phyloP scores from a whole-genome alignment of 1,140 invertebrate species.

The Euglossa dilemma region DNA sequence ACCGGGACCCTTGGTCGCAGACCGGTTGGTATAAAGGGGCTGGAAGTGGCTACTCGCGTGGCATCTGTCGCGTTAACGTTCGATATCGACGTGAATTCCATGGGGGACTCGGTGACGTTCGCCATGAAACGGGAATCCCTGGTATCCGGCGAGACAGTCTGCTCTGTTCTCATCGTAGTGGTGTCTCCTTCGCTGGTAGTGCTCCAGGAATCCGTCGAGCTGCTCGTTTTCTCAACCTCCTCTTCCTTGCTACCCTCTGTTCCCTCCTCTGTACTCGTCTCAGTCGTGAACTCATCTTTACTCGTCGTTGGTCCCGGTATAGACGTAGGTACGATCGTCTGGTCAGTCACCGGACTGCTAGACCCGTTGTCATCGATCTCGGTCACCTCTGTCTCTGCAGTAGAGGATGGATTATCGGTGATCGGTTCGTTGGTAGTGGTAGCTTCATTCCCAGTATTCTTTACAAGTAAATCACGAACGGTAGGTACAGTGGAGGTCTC shows the following conservation, averaged over 20 bases:
- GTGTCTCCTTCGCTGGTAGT: not conserved
- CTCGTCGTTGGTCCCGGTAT: too few species aligned
- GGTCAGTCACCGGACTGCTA: not conserved
- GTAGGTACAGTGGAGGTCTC: conserved; percentile 1
- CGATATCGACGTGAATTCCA: not conserved
- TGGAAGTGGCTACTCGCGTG: not conserved
- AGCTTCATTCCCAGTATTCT: not conserved
- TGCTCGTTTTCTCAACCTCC: conserved; percentile 12
- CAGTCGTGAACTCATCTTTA: not conserved
- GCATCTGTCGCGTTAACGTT: conserved; percentile 3
- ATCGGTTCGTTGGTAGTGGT: conserved; percentile 35
- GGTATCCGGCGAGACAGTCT: not conserved
- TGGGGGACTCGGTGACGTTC: conserved; percentile 25
- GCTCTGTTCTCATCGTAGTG: not conserved
- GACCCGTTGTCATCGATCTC: not conserved
- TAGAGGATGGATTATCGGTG: not conserved
- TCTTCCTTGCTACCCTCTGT: not conserved
- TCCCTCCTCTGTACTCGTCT: not conserved
- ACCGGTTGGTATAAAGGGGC: not conserved
- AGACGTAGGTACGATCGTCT: not conserved
- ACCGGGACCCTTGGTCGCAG: not conserved
- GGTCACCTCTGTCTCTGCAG: not conserved
- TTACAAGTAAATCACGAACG: not conserved
- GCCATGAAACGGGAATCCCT: conserved; percentile 18
- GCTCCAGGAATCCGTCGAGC: conserved; percentile 15